Base-by-base conservation (phyloP, 2,888 invertebrate species). In the Mactromeris polynyma region DNA sequence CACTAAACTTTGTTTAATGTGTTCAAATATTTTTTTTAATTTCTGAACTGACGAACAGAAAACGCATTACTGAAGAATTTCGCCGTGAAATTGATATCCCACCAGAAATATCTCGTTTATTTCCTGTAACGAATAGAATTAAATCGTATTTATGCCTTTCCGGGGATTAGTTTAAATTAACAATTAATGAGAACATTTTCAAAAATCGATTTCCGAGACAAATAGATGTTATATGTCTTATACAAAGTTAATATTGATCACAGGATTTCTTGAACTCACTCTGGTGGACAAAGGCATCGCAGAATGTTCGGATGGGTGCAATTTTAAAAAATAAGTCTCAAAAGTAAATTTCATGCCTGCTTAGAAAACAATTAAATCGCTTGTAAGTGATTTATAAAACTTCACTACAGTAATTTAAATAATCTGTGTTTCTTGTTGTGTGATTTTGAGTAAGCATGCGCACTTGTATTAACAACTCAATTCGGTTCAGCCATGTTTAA, bases 111-210 rank as follows among this genome's bases (percentile, higher is more conserved):
- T 14, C 73, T 73, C 73, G 6, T 73, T 33, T 73, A 73, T 73
- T 73, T 33, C 36, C 73, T 33, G 33, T 36, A 73, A 73, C 73
- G 36, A 73, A 73, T 73, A 26, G 33, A 73, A 73, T 73, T 33
- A 64, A 64, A 64, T n/a, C 58, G 26, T 64, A 64, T 64, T 73
- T 36, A 73, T 73, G 73, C 19, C 33, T 36, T 73, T 36, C 73
- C 33, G 14, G 73, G 73, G 73, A 73, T 73, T 73, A 73, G 31
- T 73, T 73, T 33, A 73, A 73, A 73, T 73, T 73, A 73, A 36
- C 73, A 73, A 73, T 73, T 73, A 73, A 73, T 36, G 73, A 73
- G 36, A 26, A 73, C 14, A 73, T 73, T 73, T 73, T 73, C 33
- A 33, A 14, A 33, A 33, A 73, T 73, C 73, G 36, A 73, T 73